These are phyloP conservation scores for Apoda limacodes DNA, from an alignment of 2,888 invertebrate species.

Conservation along the genomic window DNA sequence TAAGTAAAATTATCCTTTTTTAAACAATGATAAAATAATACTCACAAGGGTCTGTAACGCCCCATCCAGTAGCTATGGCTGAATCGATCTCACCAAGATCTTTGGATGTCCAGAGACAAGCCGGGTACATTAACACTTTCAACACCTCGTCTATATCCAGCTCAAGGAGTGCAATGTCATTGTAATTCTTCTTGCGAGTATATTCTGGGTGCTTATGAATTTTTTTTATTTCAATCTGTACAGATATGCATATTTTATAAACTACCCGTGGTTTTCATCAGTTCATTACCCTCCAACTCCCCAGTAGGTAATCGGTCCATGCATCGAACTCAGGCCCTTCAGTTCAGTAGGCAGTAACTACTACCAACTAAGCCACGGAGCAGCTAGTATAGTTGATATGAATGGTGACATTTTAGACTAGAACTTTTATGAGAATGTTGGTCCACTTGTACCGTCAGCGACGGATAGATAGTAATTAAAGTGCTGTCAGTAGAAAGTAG, in stretches of 20 bases:
- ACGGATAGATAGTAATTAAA: too few relatives aligned
- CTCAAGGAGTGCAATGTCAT: conserved; percentile 74
- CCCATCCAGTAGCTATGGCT: conserved; percentile 75
- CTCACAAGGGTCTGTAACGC: conserved; percentile 50
- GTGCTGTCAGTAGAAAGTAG: too few relatives aligned
- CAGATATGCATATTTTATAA: not conserved
- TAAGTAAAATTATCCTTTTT: too few relatives aligned
- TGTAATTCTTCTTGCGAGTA: conserved; percentile 58
- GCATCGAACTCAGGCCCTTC: not conserved
- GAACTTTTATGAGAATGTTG: too few relatives aligned
- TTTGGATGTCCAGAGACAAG: conserved; percentile 65
- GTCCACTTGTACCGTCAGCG: too few relatives aligned
- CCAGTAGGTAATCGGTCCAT: not conserved
- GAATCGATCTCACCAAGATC: conserved; percentile 31
- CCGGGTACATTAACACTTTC: conserved; percentile 64
- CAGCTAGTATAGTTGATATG: too few relatives aligned
- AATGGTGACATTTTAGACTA: too few relatives aligned
- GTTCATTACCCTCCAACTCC: too few relatives aligned
- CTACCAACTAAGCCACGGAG: too few relatives aligned
- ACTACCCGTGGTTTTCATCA: too few relatives aligned
- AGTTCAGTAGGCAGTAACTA: too few relatives aligned
- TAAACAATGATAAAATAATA: not conserved
- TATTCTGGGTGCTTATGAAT: conserved; percentile 66
- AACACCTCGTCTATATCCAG: conserved; percentile 49
- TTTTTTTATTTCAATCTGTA: conserved; percentile 39